Evolutionary conservation across 2,797 vertebrate genomes (phyloP).

Genomic region (Denticeps clupeoides): DNA sequence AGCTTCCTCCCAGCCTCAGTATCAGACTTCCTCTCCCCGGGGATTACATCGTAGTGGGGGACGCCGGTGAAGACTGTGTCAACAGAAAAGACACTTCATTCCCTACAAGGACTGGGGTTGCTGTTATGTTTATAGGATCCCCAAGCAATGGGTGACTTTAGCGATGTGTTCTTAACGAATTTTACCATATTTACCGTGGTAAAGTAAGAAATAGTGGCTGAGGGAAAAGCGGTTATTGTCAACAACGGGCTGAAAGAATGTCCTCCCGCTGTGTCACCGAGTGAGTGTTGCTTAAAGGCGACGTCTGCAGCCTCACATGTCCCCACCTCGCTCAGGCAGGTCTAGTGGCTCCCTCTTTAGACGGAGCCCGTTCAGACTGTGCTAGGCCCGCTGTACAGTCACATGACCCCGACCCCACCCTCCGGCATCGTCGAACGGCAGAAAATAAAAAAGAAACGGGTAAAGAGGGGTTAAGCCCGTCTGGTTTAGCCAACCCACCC

Average conservation of each 20-base stretch:
- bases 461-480: conserved; percentile 36
- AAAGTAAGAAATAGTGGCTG: no score
- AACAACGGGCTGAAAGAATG: no score
- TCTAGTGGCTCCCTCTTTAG: neutral
- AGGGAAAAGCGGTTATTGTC: no score
- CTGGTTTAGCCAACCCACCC: conserved; percentile 13
- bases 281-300: neutral
- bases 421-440: neutral
- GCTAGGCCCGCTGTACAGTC: neutral
- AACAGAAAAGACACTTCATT: conserved; percentile 4
- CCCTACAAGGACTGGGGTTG: no score
- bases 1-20: conserved; percentile 5
- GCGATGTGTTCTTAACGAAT: no score
- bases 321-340: neutral
- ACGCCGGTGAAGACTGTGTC: conserved; percentile 13
- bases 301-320: neutral
- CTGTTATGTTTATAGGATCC: no score
- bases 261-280: no score
- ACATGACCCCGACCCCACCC: neutral
- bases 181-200: no score
- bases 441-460: neutral
- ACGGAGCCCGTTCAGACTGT: neutral
- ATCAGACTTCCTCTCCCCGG: conserved; percentile 14
- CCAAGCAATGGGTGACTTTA: no score
- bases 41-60: conserved; percentile 19